These are phyloP conservation scores for Benitochromis conjunctus DNA, from an alignment of 2,113 vertebrate species.

Conservation along the genomic window DNA sequence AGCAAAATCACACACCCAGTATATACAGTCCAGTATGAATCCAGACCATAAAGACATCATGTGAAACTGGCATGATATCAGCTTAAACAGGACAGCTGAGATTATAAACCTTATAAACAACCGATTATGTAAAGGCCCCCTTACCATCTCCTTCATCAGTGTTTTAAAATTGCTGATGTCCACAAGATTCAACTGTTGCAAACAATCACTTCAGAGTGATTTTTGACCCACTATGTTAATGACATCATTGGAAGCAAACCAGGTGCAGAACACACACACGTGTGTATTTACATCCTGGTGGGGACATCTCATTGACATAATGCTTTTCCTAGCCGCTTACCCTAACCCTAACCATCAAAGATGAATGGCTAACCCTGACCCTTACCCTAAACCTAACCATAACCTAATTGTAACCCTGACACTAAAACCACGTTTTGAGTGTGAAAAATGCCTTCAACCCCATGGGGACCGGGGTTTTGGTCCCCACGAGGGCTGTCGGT, in stretches of 20 bases:
- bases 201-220: neutral
- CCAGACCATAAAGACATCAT: neutral
- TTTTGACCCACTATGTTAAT: neutral
- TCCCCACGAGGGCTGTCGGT: too few relatives aligned
- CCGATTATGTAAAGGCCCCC: neutral
- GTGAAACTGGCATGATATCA: neutral
- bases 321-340: too few relatives aligned
- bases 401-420: too few relatives aligned
- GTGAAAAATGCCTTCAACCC: too few relatives aligned
- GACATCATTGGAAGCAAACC: neutral
- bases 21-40: neutral
- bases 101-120: neutral
- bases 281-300: too few relatives aligned
- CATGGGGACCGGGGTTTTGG: too few relatives aligned
- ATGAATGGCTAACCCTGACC: too few relatives aligned
- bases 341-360: too few relatives aligned
- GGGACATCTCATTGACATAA: too few relatives aligned
- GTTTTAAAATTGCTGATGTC: neutral
- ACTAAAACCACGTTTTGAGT: too few relatives aligned
- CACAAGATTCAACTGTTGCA: neutral
- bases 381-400: too few relatives aligned
- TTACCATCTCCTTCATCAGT: neutral
- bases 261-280: fast-evolving
- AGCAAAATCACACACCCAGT: neutral
- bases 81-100: neutral